Base-by-base conservation (phyloP, 2,797 vertebrate genomes). In the Tadarida brasiliensis region DNA sequence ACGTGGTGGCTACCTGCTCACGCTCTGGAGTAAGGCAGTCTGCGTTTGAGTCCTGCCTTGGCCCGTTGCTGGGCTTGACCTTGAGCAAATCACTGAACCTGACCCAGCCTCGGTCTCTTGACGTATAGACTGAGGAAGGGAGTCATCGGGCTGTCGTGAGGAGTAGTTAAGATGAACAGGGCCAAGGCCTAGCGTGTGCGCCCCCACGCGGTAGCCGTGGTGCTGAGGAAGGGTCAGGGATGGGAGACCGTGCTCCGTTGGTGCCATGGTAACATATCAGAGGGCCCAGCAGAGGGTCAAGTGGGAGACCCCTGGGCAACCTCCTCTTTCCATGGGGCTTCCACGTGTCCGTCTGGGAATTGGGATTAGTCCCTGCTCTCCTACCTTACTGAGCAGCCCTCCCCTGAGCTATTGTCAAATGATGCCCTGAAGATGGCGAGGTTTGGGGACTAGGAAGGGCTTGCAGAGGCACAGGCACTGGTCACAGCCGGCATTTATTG, bases 1-100 rank as follows among this genome's bases (percentile, higher is more conserved):
- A 11, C 11, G 0, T 0, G 3, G 8, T 0, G 1, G 73, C n/a
- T 68, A 22, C 4, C 2, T 3, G 33, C 47, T 28, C 39, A 51
- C 67, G 70, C 61, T 68, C 39, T 35, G 39, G 63, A 35, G 67
- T 1, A 4, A 59, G 70, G 49, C 0, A 2, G 22, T 63, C 30
- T 56, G 49, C 1, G 1, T 22, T 33, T 15, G n/a, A 83, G n/a
- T 82, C 59, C 30, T 54, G 51, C 30, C 54, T 49, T 1, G 2
- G 56, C n/a, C 56, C 33, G 2, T n/a, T n/a, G 76, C 80, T 90
- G 56, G 56, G 30, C 51, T 51, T 14, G 80, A 70, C 77, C 57
- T 80, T 24, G 51, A 85, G 57, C 24, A 59, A 63, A 59, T 56
- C 47, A 11, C 2, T 35, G 49, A 57, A 33, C 22, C 51, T 83